Evolutionary conservation across 1,140 invertebrate species (phyloP).

Genomic region (Proctacanthus coquilletti): DNA sequence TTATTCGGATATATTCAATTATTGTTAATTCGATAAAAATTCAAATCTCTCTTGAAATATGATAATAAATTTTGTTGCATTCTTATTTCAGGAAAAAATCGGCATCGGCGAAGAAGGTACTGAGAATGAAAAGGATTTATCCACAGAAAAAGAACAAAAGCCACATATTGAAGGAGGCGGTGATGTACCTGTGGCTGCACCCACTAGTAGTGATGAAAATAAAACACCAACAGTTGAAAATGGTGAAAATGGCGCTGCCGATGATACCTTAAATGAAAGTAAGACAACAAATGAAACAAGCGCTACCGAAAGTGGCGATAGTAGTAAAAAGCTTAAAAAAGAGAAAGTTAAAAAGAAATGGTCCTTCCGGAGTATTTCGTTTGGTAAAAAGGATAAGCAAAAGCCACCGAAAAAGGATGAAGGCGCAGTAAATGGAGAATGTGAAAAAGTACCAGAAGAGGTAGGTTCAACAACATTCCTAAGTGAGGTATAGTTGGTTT

Average conservation of each 20-base stretch:
- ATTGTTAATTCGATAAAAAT: no score
- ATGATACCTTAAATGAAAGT: constrained; percentile 25
- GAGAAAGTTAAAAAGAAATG: constrained; percentile 75
- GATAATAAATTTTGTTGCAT: constrained; percentile 2
- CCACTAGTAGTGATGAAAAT: constrained; percentile 18
- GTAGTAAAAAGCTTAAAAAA: constrained; percentile 59
- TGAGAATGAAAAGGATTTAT: constrained; percentile 48
- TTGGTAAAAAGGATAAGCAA: constrained; percentile 68
- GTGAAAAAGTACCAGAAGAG: constrained; percentile 36
- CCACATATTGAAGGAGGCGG: constrained; percentile 12
- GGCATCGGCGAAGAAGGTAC: constrained; percentile 41
- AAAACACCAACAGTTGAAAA: constrained; percentile 24
- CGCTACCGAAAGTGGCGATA: constrained; percentile 45
- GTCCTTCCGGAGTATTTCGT: constrained; percentile 70
- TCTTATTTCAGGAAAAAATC: constrained; percentile 40
- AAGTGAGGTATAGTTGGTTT: no score
- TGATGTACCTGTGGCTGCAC: constrained; percentile 8
- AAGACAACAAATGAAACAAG: constrained; percentile 33
- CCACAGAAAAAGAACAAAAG: constrained; percentile 43
- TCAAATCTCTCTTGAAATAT: no score
- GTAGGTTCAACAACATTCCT: no score
- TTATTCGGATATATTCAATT: no score
- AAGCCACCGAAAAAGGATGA: constrained; percentile 53
- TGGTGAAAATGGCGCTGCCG: constrained; percentile 20
- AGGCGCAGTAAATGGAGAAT: constrained; percentile 30